These are phyloP conservation scores for Acronicta alni DNA, from an alignment of 2,888 invertebrate genomes.

Conservation along the genomic window DNA sequence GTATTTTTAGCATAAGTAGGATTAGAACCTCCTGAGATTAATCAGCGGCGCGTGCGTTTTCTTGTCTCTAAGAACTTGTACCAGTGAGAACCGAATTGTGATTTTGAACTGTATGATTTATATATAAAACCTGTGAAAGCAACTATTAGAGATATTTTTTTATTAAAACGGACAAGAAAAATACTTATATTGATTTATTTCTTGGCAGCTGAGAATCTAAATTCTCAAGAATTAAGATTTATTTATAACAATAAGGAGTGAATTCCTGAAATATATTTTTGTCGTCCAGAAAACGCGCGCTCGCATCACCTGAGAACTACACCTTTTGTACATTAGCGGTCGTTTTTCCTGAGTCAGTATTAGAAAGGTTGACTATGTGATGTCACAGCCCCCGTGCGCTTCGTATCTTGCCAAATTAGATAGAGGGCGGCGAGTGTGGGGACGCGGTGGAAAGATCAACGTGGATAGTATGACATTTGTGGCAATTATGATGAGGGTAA, in stretches of 20 bases:
- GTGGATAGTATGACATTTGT: conserved; percentile 22
- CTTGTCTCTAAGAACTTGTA: conserved; percentile 26
- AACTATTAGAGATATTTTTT: not conserved
- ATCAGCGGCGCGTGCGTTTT: conserved; percentile 53
- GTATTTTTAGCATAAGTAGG: conserved; percentile 87
- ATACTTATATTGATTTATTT: conserved; percentile 5
- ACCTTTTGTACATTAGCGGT: conserved; percentile 86
- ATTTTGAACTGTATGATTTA: conserved; percentile 9
- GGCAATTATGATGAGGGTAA: conserved; percentile 3
- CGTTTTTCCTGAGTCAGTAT: conserved; percentile 82
- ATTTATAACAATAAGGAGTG: too few species aligned
- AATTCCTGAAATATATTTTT: not conserved
- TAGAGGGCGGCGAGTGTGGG: conserved; percentile 58
- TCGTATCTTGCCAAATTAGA: conserved; percentile 80
- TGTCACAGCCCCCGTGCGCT: conserved; percentile 74
- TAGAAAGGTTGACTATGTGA: conserved; percentile 83
- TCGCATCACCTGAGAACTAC: conserved; percentile 70
- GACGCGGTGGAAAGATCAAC: conserved; percentile 39
- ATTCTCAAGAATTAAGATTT: too few species aligned
- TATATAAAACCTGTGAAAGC: conserved; percentile 7
- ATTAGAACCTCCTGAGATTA: conserved; percentile 85
- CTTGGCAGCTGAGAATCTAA: too few species aligned
- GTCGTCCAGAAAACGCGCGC: conserved; percentile 41
- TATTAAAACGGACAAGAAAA: not conserved
- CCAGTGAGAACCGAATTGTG: conserved; percentile 8